Conservation (phyloP, 2,888 invertebrate species). For the Drosophila barbarae region DNA sequence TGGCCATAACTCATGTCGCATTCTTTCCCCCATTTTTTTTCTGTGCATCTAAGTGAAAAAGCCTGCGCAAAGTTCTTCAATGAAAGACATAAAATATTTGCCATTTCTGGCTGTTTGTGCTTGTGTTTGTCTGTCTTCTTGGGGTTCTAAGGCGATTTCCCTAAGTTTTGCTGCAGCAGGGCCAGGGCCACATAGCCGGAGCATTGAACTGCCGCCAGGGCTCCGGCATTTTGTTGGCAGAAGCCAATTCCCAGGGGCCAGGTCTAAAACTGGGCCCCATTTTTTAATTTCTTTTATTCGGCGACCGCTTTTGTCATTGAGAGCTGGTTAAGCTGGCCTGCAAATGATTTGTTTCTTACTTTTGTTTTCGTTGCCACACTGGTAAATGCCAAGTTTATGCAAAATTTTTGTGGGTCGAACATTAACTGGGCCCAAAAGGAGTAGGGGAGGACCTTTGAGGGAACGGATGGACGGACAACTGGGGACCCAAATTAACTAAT, state of each 20-base stretch:
- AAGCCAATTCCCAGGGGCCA: slow-evolving; percentile 47
- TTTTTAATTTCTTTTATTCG: slow-evolving; percentile 71
- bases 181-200: slow-evolving; percentile 39
- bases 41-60: slow-evolving; percentile 51
- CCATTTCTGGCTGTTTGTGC: slow-evolving; percentile 26
- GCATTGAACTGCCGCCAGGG: slow-evolving; percentile 61
- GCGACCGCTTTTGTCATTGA: slow-evolving; percentile 39
- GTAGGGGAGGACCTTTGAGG: background rate
- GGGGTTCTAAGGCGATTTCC: slow-evolving; percentile 58
- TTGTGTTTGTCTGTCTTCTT: slow-evolving; percentile 27
- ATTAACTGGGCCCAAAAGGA: background rate
- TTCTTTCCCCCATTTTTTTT: background rate
- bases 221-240: slow-evolving; percentile 59
- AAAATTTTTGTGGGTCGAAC: slow-evolving; percentile 52
- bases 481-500: slow-evolving; percentile 65
- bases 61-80: slow-evolving; percentile 57
- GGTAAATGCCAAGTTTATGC: slow-evolving; percentile 69
- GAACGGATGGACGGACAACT: slow-evolving; percentile 6
- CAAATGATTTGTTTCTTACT: slow-evolving; percentile 67
- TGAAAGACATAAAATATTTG: slow-evolving; percentile 58
- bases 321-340: slow-evolving; percentile 51
- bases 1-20: background rate
- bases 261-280: slow-evolving; percentile 43
- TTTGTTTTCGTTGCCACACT: slow-evolving; percentile 59
- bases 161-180: slow-evolving; percentile 53